phyloP scores from a whole-genome alignment of 1,140 invertebrate genomes.

The Dendroctonus valens region DNA sequence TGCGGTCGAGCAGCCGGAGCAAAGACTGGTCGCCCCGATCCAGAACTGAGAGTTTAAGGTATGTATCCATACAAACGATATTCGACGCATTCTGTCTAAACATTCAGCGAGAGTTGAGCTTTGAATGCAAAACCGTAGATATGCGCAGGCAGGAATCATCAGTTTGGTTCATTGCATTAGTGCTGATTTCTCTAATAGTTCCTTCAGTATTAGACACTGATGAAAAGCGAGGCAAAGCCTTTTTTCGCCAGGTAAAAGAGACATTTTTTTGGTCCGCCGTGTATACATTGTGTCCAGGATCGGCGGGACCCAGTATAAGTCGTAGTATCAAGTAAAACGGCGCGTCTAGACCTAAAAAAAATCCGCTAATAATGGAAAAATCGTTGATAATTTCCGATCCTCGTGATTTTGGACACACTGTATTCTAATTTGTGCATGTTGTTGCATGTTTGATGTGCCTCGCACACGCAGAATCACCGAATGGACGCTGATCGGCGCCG shows the following conservation, averaged over 20 bases:
- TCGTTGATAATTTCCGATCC: too few relatives aligned
- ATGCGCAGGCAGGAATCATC: too few relatives aligned
- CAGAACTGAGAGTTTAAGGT: constrained; percentile 75
- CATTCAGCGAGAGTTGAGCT: too few relatives aligned
- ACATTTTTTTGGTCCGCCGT: too few relatives aligned
- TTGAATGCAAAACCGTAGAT: too few relatives aligned
- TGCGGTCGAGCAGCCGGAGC: constrained; percentile 59
- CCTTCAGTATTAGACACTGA: not conserved
- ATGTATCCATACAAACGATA: constrained; percentile 40
- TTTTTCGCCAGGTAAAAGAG: too few relatives aligned
- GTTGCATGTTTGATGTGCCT: constrained; percentile 41
- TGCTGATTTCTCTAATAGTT: not conserved
- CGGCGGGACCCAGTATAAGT: too few relatives aligned
- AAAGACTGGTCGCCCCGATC: constrained; percentile 78
- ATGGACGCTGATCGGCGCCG: constrained; percentile 40
- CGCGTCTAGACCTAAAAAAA: too few relatives aligned
- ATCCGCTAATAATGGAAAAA: too few relatives aligned
- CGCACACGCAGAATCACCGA: constrained; percentile 38
- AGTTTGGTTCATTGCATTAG: not conserved
- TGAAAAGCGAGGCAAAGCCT: too few relatives aligned
- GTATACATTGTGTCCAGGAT: too few relatives aligned
- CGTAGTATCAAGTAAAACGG: too few relatives aligned
- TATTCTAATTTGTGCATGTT: constrained; percentile 36
- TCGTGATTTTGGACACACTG: not conserved
- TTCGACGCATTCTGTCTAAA: not conserved